Evolutionary conservation across 2,888 invertebrate genomes (phyloP), one percentile per base, ranked within the genome.

Genomic region (Eupithecia dodoneata): DNA sequence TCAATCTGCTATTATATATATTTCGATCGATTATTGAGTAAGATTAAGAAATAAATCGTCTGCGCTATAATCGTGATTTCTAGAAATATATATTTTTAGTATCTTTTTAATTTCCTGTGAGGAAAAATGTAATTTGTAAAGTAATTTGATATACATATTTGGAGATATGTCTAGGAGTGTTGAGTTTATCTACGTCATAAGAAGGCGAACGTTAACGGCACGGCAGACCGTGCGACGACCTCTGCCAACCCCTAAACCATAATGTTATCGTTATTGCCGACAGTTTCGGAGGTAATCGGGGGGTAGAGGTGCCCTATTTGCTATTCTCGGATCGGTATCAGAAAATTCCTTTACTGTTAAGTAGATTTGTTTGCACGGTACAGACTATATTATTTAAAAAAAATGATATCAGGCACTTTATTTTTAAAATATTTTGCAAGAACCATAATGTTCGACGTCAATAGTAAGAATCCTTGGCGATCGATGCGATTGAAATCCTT

Each of bases 201-300:
- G 75, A 63, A 47, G 65, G 73, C 41, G 70, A 71, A 65, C 75
- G 66, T 67, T 59, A 75, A 79, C 73, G 76, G 76, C 75, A 12
- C 18, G 18, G 63, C 63, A 63, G 69, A 71, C 18, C 66, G 73
- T 59, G 75, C 75, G 75, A 72, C 76, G 79, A 76, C 77, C 77
- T 72, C 76, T 63, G 76, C 59, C 76, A 75, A 71, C 76, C 74
- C 73, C 70, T 70, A 66, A 71, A 72, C 79, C 75, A 76, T 76
- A 79, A 79, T n/a, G 72, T 76, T 79, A 79, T 72, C 74, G 78
- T 72, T 78, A 78, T 76, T 72, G 78, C 73, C 67, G 66, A 77
- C 75, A 67, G 67, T 67, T 76, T 71, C 13, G 73, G 7, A 73
- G 75, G 78, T 73, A 75, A 78, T 73, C 70, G 70, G 7, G 70